Evolutionary conservation across 2,797 vertebrate species (phyloP).

Genomic region (Taeniopygia guttata): DNA sequence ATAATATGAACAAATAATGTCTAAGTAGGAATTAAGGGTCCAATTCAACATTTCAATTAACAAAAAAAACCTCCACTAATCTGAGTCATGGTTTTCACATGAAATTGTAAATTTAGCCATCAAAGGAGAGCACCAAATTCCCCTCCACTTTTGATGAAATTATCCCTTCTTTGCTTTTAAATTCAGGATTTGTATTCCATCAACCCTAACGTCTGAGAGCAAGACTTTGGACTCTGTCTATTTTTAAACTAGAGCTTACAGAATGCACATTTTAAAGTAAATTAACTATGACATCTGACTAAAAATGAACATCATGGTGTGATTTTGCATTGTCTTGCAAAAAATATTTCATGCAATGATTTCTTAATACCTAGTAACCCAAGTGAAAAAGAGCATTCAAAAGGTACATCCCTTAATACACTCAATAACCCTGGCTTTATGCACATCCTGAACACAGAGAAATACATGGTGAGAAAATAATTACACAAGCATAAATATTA

Average conservation of each 20-base stretch:
- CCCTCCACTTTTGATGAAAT: neutral
- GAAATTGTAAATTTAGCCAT: neutral
- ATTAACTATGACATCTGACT: neutral
- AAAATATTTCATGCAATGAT: neutral
- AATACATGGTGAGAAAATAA: conserved; percentile 27
- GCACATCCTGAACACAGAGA: neutral
- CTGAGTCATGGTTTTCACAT: neutral
- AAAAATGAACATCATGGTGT: neutral
- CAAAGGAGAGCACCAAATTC: neutral
- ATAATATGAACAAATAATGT: neutral
- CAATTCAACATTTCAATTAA: conserved; percentile 7
- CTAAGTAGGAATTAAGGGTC: neutral
- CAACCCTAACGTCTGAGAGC: neutral
- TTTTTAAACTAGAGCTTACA: neutral
- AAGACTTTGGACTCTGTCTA: neutral
- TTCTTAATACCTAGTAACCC: neutral
- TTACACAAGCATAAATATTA: conserved; percentile 52
- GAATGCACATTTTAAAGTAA: neutral
- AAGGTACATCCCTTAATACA: neutral
- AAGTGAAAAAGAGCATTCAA: neutral
- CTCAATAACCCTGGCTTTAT: neutral
- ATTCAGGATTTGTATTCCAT: neutral
- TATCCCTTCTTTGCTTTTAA: neutral
- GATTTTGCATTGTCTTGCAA: neutral
- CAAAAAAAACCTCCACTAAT: neutral